These are phyloP conservation scores for Carassius auratus DNA, from an alignment of 2,113 vertebrate genomes.

Conservation along the genomic window DNA sequence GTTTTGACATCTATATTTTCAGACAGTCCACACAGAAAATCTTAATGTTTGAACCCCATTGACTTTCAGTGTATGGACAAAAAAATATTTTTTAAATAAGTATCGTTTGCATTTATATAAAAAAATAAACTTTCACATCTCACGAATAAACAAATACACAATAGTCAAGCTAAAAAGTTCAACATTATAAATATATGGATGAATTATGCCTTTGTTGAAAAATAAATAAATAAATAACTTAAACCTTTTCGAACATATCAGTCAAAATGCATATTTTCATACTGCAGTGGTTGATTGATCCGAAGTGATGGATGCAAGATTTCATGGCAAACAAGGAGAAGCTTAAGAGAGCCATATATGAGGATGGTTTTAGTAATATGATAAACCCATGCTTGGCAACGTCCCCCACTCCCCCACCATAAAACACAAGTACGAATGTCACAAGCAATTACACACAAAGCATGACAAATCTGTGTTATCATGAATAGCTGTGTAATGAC, in stretches of 20 bases:
- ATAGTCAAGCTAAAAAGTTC: too few species aligned
- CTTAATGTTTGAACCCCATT: too few species aligned
- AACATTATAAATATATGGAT: too few species aligned
- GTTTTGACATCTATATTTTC: too few species aligned
- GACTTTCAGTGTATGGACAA: too few species aligned
- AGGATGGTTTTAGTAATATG: conserved; percentile 32
- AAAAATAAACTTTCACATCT: too few species aligned
- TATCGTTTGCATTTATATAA: too few species aligned
- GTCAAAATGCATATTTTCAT: background rate
- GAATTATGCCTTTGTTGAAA: background rate
- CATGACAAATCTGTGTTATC: conserved; percentile 29
- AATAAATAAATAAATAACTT: background rate
- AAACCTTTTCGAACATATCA: background rate
- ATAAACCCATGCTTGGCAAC: conserved; percentile 27
- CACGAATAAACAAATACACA: too few species aligned
- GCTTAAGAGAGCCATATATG: background rate
- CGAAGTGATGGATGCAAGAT: background rate
- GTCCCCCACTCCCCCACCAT: conserved; percentile 23
- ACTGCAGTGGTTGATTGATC: conserved; percentile 16
- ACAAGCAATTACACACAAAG: conserved; percentile 49
- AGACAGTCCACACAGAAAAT: too few species aligned
- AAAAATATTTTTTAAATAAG: too few species aligned
- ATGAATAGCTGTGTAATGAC: conserved; percentile 38
- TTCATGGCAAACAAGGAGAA: background rate
- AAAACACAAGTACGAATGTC: conserved; percentile 45